Base-by-base conservation (phyloP, 2,888 invertebrate genomes). In the Cepaea hortensis region DNA sequence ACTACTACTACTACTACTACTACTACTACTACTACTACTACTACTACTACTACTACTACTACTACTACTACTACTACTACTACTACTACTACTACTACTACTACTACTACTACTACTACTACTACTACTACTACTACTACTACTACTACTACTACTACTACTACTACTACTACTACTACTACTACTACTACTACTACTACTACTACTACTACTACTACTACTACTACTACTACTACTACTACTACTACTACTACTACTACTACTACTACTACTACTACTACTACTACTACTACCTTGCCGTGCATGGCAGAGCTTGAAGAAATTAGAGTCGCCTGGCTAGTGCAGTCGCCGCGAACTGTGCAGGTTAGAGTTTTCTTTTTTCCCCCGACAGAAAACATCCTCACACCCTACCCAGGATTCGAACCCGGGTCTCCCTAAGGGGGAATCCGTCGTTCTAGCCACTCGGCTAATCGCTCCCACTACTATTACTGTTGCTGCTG, bases 1-100 rank as follows among this genome's bases (percentile, higher is more conserved):
- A 48, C 85, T 86, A 81, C 86, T 86, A 81, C 81, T 86, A 72
- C 86, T 81, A 75, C 86, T 86, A 73, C 81, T 81, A 55, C 86
- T 72, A 75, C 86, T 72, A 81, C 86, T 86, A 75, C 86, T 81
- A 86, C 86, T 86, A 81, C 86, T 86, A 86, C 86, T 86, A 86
- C 86, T 86, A 81, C 86, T 86, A 81, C 86, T 86, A 86, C 86
- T 81, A 86, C 86, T 81, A 86, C 81, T 81, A 86, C 86, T 86
- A 86, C 86, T 86, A 86, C 86, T 81, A 86, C 86, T 81, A 55
- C 86, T 86, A 81, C 86, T 73, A 81, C 81, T n/a, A 81, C 75
- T 35, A 77, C 80, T 68, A 68, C 79, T 79, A 77, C 79, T 85
- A 85, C 79, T 85, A 85, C 85, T 79, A 79, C 85, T 85, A 85